Evolutionary conservation across 2,113 vertebrate species (phyloP).

Genomic region (Progne subis): DNA sequence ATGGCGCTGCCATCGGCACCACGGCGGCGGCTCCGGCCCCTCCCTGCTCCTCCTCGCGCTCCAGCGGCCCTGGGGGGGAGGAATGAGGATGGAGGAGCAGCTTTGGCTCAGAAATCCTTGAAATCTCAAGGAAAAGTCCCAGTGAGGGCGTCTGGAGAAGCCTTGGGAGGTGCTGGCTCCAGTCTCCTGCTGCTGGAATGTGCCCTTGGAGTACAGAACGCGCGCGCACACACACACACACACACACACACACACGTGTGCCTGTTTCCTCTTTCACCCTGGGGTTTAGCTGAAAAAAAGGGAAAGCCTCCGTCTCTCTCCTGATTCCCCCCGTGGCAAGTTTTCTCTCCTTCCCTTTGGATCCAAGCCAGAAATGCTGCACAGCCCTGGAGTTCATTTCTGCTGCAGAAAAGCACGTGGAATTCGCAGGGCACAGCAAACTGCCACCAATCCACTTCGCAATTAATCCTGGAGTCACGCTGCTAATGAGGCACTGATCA

Average conservation of each 20-base stretch:
- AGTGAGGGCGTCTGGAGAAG: background rate
- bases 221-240: background rate
- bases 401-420: background rate
- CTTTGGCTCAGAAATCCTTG: background rate
- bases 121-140: background rate
- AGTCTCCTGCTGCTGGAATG: background rate
- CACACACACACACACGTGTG: background rate
- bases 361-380: background rate
- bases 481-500: background rate
- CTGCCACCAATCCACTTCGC: background rate
- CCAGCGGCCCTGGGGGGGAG: background rate
- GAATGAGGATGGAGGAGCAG: background rate
- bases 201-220: background rate
- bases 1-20: conserved; percentile 91
- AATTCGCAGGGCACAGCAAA: background rate
- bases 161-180: background rate
- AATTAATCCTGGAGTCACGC: background rate
- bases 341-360: background rate
- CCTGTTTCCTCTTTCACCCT: background rate
- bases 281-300: background rate
- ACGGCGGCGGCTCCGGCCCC: background rate
- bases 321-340: background rate
- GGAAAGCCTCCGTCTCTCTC: background rate
- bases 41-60: background rate
- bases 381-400: background rate